Evolutionary conservation across 2,888 invertebrate species (phyloP), one percentile per base, ranked within the genome.

Genomic region (Tiphia femorata): DNA sequence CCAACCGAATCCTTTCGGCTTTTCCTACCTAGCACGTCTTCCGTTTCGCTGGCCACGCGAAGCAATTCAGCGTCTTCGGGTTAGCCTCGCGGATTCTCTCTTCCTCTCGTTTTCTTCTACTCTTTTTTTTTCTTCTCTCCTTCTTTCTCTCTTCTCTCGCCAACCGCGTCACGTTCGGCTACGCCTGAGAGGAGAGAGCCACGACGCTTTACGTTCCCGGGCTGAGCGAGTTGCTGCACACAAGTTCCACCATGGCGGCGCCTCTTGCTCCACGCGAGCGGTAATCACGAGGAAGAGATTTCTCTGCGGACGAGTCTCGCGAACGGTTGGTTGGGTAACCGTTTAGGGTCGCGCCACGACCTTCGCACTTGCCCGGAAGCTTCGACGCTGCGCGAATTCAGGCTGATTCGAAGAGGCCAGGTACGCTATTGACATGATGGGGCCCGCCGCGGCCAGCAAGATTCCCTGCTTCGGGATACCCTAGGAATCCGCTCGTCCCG

Each of bases 211-310:
- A 58, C 30, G 70, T 64, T 50, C 76, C 70, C 56, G 78, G 80
- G 58, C 79, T 80, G 61, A 80, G 64, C 58, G 76, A 76, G 64
- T 80, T 81, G 67, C 80, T 78, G 59, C 79, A 78, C 60, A 75
- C 60, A 48, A 77, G 64, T 66, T 70, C 72, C 73, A 70, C 64
- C 77, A 75, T 73, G 60, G 62, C 67, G 64, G 67, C 49, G 55
- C 33, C 25, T 33, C 12, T 14, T 14, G 12, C 25, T n/a, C 12
- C 4, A 25, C 4, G 17, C 17, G 17, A 19, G 20, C 20, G 20
- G 20, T 33, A 33, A 33, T 33, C 33, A n/a, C 14, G 12, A n/a
- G 19, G 41, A 25, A 41, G n/a, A 12, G 23, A 35, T n/a, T 10
- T 19, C 10, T 3, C 12, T 19, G 41, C 8, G 25, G n/a, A 23